These are phyloP conservation scores for Turritopsis dohrnii DNA, from an alignment of 30 jellyfish, hydroid and myxozoan species.

Conservation along the genomic window DNA sequence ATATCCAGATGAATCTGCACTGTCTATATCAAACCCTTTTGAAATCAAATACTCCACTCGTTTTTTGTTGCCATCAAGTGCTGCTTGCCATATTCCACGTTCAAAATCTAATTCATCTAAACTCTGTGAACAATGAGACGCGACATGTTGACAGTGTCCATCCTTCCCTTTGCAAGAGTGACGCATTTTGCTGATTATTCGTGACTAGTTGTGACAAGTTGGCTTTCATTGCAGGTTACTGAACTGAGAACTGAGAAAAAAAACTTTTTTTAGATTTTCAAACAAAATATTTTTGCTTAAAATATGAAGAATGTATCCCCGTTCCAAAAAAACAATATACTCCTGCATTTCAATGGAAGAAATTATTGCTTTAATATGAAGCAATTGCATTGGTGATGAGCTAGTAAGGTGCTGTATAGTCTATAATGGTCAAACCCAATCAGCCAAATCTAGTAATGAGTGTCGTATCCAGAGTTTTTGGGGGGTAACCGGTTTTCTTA, in stretches of 20 bases:
- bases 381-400: too few relatives aligned
- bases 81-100: conserved; percentile 95
- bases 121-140: conserved; percentile 28
- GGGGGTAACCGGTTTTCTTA: too few relatives aligned
- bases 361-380: too few relatives aligned
- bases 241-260: background rate
- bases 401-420: too few relatives aligned
- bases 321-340: too few relatives aligned
- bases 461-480: too few relatives aligned
- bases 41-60: conserved; percentile 15
- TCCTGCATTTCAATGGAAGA: too few relatives aligned
- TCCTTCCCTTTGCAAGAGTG: background rate
- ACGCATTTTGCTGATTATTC: background rate
- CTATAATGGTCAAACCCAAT: too few relatives aligned
- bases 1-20: conserved; percentile 59
- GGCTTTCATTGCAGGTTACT: background rate
- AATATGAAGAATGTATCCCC: background rate
- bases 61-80: conserved; percentile 45
- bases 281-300: background rate
- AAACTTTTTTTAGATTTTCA: too few relatives aligned
- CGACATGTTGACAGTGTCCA: background rate
- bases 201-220: background rate
- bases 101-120: conserved; percentile 79
- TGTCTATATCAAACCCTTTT: conserved; percentile 39
- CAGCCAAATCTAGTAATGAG: too few relatives aligned